phyloP scores from a whole-genome alignment of 2,113 vertebrate species.

The Oxyura jamaicensis region DNA sequence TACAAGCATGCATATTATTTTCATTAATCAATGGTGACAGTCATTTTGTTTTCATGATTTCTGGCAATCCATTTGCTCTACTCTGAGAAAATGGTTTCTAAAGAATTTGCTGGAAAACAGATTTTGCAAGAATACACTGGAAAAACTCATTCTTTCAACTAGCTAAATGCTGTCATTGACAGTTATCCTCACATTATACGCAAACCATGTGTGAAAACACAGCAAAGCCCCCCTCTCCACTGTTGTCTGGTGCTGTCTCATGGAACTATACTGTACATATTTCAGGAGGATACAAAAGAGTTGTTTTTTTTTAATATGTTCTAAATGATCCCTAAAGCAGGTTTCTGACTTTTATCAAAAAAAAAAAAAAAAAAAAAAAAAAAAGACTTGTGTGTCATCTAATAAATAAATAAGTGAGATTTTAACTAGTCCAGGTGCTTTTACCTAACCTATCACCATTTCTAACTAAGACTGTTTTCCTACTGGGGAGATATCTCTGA shows the following conservation, averaged over 20 bases:
- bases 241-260: not conserved
- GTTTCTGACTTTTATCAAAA: not conserved
- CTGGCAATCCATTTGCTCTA: not conserved
- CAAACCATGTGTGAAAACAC: conserved; percentile 13
- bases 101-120: conserved; percentile 15
- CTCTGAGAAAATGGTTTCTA: not conserved
- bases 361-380: too few species aligned
- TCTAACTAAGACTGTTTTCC: not conserved
- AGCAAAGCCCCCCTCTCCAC: not conserved
- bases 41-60: conserved; percentile 28
- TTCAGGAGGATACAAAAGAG: not conserved
- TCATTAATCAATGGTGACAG: conserved; percentile 38
- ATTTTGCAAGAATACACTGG: not conserved
- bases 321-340: not conserved
- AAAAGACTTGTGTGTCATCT: not conserved
- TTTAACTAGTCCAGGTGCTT: not conserved
- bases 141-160: conserved; percentile 23
- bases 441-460: not conserved
- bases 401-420: not conserved
- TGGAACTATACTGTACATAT: not conserved
- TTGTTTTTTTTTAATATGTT: not conserved
- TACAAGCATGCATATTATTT: conserved; percentile 32
- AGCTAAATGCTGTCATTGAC: conserved; percentile 14
- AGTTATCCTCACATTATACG: not conserved
- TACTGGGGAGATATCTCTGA: not conserved